A percentile compares a stretch with the other conserved stretches of the same genome.
Conservation (phyloP, 53 echinoderm and acorn worm species). For the Zoroaster sp. region DNA sequence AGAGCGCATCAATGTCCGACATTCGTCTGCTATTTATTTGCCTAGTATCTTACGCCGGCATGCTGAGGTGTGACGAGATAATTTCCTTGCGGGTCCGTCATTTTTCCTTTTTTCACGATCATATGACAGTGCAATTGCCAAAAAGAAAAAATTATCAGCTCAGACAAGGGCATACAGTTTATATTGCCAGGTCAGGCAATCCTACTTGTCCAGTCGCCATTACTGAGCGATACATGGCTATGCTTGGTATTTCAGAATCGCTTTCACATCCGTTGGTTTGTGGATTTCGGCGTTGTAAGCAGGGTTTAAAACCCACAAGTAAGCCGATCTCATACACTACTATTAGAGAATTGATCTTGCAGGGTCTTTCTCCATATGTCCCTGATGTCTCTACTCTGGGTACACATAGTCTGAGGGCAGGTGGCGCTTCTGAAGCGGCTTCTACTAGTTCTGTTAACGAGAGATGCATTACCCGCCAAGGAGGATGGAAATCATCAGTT, state of each 20-base stretch:
- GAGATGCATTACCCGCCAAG: too few species aligned
- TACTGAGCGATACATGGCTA: slow-evolving; percentile 37
- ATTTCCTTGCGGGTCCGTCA: slow-evolving; percentile 33
- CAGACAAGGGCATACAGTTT: slow-evolving; percentile 57
- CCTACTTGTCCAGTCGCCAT: slow-evolving; percentile 61
- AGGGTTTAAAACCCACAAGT: not conserved
- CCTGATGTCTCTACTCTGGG: too few species aligned
- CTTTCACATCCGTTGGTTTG: slow-evolving; percentile 23
- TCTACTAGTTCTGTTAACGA: too few species aligned
- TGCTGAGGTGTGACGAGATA: slow-evolving; percentile 54
- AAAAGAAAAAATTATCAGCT: slow-evolving; percentile 52
- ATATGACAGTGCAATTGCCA: slow-evolving; percentile 41
- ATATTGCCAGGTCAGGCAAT: slow-evolving; percentile 54
- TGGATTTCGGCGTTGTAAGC: not conserved
- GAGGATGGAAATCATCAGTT: too few species aligned
- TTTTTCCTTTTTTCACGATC: slow-evolving; percentile 39
- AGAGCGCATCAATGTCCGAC: slow-evolving; percentile 20
- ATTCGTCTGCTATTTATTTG: slow-evolving; percentile 53
- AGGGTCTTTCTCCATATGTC: too few species aligned
- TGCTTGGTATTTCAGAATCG: not conserved
- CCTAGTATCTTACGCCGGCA: slow-evolving; percentile 55
- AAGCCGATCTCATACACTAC: not conserved
- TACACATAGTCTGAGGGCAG: too few species aligned
- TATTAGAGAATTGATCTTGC: not conserved
- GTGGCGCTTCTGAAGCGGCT: too few species aligned